Conservation (phyloP, 2,888 invertebrate species). For the Torymus auratus region DNA sequence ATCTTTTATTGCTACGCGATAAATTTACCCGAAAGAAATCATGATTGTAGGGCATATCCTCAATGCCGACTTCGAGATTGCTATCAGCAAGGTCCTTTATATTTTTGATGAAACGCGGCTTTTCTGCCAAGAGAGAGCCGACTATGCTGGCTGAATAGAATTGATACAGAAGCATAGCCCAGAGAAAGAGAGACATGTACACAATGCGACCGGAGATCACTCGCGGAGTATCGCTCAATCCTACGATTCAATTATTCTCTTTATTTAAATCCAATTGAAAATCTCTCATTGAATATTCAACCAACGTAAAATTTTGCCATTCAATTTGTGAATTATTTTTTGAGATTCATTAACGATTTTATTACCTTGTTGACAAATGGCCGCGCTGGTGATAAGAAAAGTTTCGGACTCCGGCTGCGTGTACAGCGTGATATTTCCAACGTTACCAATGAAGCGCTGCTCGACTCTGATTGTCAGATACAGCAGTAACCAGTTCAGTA, state of each 20-base stretch:
- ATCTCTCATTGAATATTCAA: no score
- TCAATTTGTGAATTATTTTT: background rate
- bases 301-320: no score
- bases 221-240: slow-evolving; percentile 75
- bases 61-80: slow-evolving; percentile 69
- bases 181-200: slow-evolving; percentile 69
- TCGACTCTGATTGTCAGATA: slow-evolving; percentile 63
- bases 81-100: slow-evolving; percentile 70
- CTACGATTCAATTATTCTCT: slow-evolving; percentile 67
- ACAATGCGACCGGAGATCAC: slow-evolving; percentile 76
- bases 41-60: slow-evolving; percentile 71
- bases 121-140: slow-evolving; percentile 70
- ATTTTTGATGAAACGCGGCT: slow-evolving; percentile 70
- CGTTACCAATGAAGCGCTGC: slow-evolving; percentile 42
- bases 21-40: slow-evolving; percentile 68
- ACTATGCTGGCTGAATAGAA: slow-evolving; percentile 75
- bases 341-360: background rate
- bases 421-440: slow-evolving; percentile 48
- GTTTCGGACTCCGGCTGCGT: slow-evolving; percentile 64
- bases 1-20: background rate
- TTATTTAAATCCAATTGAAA: no score
- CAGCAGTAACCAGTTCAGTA: slow-evolving; percentile 64
- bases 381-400: slow-evolving; percentile 75
- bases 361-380: slow-evolving; percentile 77
- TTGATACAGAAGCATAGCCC: slow-evolving; percentile 72